These are phyloP conservation scores for Sapayoa aenigma DNA, from an alignment of 2,113 vertebrate genomes.

Conservation along the genomic window DNA sequence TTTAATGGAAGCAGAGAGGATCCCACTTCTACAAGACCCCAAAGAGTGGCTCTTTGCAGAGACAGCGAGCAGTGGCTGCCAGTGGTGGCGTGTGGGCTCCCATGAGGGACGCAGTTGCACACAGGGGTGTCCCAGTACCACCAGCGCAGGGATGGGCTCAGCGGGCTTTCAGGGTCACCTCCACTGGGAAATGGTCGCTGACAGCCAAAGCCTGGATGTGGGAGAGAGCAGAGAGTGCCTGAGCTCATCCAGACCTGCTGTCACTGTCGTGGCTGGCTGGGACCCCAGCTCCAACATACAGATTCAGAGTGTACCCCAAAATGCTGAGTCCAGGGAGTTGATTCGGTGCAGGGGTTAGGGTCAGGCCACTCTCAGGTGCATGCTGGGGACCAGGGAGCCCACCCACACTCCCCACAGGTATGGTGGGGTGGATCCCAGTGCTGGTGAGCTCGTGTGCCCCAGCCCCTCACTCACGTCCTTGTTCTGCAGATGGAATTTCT, in stretches of 20 bases:
- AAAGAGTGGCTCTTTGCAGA: background rate
- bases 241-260: background rate
- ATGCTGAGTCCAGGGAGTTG: background rate
- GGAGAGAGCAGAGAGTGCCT: background rate
- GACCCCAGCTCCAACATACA: background rate
- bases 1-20: slow-evolving; percentile 11
- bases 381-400: background rate
- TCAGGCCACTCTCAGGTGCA: background rate
- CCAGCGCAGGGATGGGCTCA: rapidly evolving
- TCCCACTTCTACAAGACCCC: background rate
- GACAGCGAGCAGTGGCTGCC: rapidly evolving
- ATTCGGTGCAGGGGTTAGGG: rapidly evolving
- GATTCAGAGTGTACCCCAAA: background rate
- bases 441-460: rapidly evolving
- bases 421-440: background rate
- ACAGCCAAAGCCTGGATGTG: slow-evolving; percentile 75
- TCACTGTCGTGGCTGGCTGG: background rate
- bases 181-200: slow-evolving; percentile 86
- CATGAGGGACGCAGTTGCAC: rapidly evolving
- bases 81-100: rapidly evolving
- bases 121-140: background rate
- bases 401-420: rapidly evolving
- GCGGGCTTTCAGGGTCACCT: slow-evolving; percentile 68
- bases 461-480: slow-evolving; percentile 26
- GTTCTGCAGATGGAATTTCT: background rate